Base-by-base conservation (phyloP, 2,113 vertebrate genomes). In the Hystrix brachyura region DNA sequence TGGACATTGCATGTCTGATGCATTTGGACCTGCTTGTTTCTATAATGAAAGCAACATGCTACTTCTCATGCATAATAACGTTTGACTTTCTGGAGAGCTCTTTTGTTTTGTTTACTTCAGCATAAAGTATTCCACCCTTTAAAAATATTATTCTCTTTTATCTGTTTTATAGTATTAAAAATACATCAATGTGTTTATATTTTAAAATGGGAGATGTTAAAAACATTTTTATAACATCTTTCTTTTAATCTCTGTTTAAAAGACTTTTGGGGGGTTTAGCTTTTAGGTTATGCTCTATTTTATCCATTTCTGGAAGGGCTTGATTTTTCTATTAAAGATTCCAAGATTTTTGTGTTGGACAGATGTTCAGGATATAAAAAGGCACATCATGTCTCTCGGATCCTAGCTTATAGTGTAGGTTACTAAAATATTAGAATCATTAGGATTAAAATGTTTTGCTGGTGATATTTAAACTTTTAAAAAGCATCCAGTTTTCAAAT, bases 61-160 rank as follows among this genome's bases (percentile, higher is more conserved):
- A 43, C 81, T 91, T 69, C 62, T 96, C 74, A 79, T 43, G 95
- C 84, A 82, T 97, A 96, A 97, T 87, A 89, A 95, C 88, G 89
- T 97, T 65, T 91, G 94, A 96, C 91, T 97, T 94, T 38, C 78
- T 95, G 96, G 94, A 94, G 15, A 83, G 82, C 82, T 94, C 94
- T 95, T 97, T 64, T 78, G 91, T 94, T 92, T 96, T 94, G 84
- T 95, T 97, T 96, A 96, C 86, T 95, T 97, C 95, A 96, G 46
- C 62, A 94, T 91, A 93, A 98, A 97, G 86, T 97, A 93, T 94
- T 92, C 94, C 64, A 91, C 74, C 79, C 88, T 80, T 96, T 91
- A 93, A 94, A 95, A 96, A 95, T 95, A 96, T 91, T 88, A 51
- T 88, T 90, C 81, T 94, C 91, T 98, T 98, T 96, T 96, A 97